A percentile compares a stretch with the other conserved stretches of the same genome.
Conservation (phyloP, 2,888 invertebrate species). For the Pharmacophagus antenor region DNA sequence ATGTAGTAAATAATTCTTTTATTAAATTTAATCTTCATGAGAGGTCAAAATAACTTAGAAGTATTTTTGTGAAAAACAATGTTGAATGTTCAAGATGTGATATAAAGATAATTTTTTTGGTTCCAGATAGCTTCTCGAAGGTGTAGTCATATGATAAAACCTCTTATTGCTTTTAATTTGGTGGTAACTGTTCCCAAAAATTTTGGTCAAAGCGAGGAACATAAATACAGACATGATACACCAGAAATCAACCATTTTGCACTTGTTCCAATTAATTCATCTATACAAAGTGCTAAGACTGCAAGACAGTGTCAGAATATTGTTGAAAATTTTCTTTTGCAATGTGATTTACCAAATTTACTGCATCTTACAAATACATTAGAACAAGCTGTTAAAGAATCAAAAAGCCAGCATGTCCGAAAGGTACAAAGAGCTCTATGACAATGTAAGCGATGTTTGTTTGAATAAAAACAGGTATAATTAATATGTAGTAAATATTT, state of each 20-base stretch:
- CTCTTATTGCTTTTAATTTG: conserved; percentile 66
- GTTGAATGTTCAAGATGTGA: no score
- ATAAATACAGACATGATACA: conserved; percentile 9
- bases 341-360: conserved; percentile 80
- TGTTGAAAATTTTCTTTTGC: conserved; percentile 65
- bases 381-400: conserved; percentile 80
- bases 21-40: neutral
- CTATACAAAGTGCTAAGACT: conserved; percentile 63
- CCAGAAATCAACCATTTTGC: conserved; percentile 35
- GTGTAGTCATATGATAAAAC: conserved; percentile 55
- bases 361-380: conserved; percentile 75
- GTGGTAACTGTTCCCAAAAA: conserved; percentile 59
- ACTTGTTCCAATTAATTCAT: conserved; percentile 46
- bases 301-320: conserved; percentile 69
- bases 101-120: conserved; percentile 12
- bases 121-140: conserved; percentile 62
- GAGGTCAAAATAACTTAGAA: neutral
- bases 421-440: conserved; percentile 76
- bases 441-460: conserved; percentile 4
- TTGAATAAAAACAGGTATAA: neutral
- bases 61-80: no score
- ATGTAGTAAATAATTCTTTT: no score
- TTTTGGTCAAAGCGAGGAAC: conserved; percentile 44
- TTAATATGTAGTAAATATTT: no score
- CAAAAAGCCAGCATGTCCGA: conserved; percentile 79